A percentile compares a stretch with the other conserved stretches of the same genome.
These are phyloP conservation scores for Cyphomyrus plagiostoma DNA, from an alignment of 2,113 vertebrate species.

Conservation along the genomic window DNA sequence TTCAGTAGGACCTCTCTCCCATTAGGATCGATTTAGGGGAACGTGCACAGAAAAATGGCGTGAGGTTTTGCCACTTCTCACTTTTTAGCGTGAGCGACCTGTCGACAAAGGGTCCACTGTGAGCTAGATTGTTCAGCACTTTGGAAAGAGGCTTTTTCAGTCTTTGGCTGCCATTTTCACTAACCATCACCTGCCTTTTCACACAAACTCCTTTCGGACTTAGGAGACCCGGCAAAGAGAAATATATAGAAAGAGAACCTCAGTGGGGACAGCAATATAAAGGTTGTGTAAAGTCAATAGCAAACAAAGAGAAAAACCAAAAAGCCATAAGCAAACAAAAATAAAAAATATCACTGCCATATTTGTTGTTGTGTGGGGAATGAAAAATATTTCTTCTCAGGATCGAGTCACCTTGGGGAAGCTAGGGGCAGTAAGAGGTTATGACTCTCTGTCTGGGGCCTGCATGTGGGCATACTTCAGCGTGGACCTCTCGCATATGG, in stretches of 20 bases:
- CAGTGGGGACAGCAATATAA: too few species aligned
- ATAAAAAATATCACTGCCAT: neutral
- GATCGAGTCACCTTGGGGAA: neutral
- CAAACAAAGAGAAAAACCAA: neutral
- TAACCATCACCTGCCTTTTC: neutral
- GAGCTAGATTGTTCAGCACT: neutral
- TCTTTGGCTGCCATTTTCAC: neutral
- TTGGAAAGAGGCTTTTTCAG: neutral
- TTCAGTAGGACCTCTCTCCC: neutral
- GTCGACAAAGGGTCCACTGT: neutral
- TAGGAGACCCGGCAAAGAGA: neutral
- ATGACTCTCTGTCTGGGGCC: neutral
- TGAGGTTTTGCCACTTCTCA: neutral
- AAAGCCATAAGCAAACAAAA: neutral
- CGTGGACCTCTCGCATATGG: neutral
- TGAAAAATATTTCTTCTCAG: neutral
- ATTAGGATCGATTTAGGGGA: neutral
- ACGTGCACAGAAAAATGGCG: neutral
- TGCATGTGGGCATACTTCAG: too few species aligned
- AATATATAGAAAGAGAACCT: neutral
- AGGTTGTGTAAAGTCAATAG: neutral
- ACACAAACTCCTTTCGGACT: neutral
- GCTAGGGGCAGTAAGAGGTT: neutral
- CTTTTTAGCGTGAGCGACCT: neutral
- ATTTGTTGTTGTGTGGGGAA: neutral